Base-by-base conservation (phyloP, 2,888 invertebrate species). In the Agrochola macilenta region DNA sequence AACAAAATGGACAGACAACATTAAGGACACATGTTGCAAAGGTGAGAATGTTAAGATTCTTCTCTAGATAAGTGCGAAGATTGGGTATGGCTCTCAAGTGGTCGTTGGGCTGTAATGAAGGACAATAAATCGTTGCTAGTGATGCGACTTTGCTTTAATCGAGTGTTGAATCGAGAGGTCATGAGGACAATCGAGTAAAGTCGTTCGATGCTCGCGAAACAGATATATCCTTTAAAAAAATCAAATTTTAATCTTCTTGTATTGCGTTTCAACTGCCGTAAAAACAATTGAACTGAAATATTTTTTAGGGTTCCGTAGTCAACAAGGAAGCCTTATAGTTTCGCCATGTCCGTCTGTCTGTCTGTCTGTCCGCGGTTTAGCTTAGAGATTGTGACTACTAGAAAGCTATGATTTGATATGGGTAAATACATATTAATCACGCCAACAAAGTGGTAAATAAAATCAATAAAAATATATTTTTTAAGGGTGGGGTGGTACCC, bases 1-100 rank as follows among this genome's bases (percentile, higher is more conserved):
- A 8, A 54, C 7, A 72, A 61, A 71, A 66, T 76, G 46, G 52
- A 85, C 85, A 80, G 79, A 88, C 83, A 88, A 89, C 93, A 94
- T 95, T 94, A 93, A 91, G 91, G 90, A 92, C 95, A 94, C 90
- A 90, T 94, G 95, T 92, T 93, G 91, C 93, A 92, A 93, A 95
- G 95, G 95, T 95, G 94, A 91, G 93, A 94, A 92, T 90, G 91
- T 88, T 87, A 89, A 92, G 93, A 93, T 94, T 93, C 92, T 92
- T 92, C 91, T 90, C 81, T 83, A 91, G 92, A 92, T 93, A 92
- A 92, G 88, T 89, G 90, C 84, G 86, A 88, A 89, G 90, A 88
- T 87, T 86, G 81, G 87, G 87, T 88, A 89, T 89, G 89, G 90
- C 85, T 87, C 88, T 84, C 90, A 86, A 85, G 89, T 89, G 88